Evolutionary conservation across 2,888 invertebrate species (phyloP), one percentile per base, ranked within the genome.

Genomic region (Sinotaia quadrata): DNA sequence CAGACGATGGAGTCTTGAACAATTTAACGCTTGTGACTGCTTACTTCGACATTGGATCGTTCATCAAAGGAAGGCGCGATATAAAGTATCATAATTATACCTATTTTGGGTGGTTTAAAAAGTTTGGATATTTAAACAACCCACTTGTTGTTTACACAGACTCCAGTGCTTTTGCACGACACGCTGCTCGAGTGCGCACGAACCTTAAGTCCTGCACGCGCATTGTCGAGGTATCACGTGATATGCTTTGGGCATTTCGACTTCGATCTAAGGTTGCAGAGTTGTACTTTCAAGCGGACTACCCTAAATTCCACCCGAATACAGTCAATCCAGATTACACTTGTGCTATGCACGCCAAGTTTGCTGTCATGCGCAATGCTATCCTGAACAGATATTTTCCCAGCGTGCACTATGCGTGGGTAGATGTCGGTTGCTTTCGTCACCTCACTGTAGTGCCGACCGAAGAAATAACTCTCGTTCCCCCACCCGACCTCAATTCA

Each of bases 271-370:
- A 63, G 41, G 52, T 63, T 37, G 15, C 10, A 21, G 36, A 21
- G 12, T n/a, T 63, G 21, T 63, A 52, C 29, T 18, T 41, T 4
- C 63, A 54, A 21, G 29, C n/a, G 10, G 29, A 29, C 8, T 63
- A 63, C 41, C 63, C 63, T 18, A 33, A 52, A 24, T 54, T 52
- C 29, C 63, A 37, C 0, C 63, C 63, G n/a, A 63, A 63, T 54
- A 63, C 63, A 15, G 52, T 63, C 36, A 52, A 51, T n/a, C 37
- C 63, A 3, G 36, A 18, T 12, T 63, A 63, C 24, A 52, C 63
- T 12, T 63, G 63, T 21, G 63, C 63, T 29, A 63, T 63, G 63
- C 63, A 63, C n/a, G 63, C 63, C 37, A 63, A 63, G 41, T 63
- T 63, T 29, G 63, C 51, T 31, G 36, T 54, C 52, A 27, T 63